Evolutionary conservation across 2,113 vertebrate species (phyloP), one percentile per base, ranked within the genome.

Genomic region (Neoarius graeffei): DNA sequence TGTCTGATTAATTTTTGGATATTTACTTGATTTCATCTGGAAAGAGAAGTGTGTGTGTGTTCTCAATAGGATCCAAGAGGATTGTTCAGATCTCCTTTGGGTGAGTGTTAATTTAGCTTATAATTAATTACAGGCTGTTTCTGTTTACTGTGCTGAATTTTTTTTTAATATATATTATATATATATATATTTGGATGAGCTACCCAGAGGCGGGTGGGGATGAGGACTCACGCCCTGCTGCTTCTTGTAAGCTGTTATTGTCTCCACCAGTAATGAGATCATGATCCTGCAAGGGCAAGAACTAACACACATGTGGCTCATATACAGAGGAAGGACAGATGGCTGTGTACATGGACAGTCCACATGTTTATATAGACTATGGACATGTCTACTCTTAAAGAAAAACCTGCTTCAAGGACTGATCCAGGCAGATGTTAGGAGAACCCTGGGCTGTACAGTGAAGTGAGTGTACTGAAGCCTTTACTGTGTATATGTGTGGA

Each of bases 231-330:
- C 86, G 84, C 85, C 74, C 62, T 84, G 52, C 59, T 77, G 69
- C 56, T 76, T 6, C n/a, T 81, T 15, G 74, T 52, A 20, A 48
- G 79, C 86, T 85, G 80, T 79, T 89, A 84, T 90, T 88, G 86
- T 88, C 62, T 86, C 60, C 84, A 3, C 35, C 48, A 5, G 54
- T 35, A 73, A 83, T 77, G 69, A 79, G 60, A 90, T 48, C 85
- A 80, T 79, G 1, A 66, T 52, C 54, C 52, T 77, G 48, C 74
- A 0, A 54, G 23, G 76, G 23, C 20, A 52, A 77, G 48, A 83
- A 84, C 59, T 71, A 54, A 56, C 15, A 23, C 59, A 77, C 54
- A 48, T 4, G 85, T 30, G 3, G 5, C 11, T 60, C n/a, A 15
- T 1, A 2, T 62, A 62, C 11, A 19, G 2, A 30, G 48, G 30